Base-by-base conservation (phyloP, 2,888 invertebrate genomes). In the Achlya flavicornis region DNA sequence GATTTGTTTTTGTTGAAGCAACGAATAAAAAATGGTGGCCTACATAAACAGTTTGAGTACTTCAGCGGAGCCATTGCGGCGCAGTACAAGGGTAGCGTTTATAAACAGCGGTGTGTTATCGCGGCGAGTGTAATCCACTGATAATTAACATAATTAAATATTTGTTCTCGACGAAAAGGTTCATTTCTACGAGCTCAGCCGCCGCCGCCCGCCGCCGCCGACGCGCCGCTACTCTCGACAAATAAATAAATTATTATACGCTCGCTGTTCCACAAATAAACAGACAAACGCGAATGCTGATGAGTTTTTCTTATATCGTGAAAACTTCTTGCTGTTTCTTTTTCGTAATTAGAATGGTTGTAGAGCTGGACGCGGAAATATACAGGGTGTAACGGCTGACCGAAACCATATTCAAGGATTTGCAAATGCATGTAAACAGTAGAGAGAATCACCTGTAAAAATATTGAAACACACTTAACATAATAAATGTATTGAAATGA, bases 71-170 rank as follows among this genome's bases (percentile, higher is more conserved):
- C 11, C 12, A 41, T 41, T 41, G 14, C 1, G 10, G 3, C 46
- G 6, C 10, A 10, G 46, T 46, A 46, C n/a, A 46, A 46, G 46
- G 46, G n/a, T 46, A n/a, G 7, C 16, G 16, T 10, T 53, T 19
- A 53, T 53, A 53, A 53, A 19, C 53, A 19, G 53, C 19, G 19
- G 16, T 8, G 16, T 53, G 48, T 48, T 48, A 53, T n/a, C 26
- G 26, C 38, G 19, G 4, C 26, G 11, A 14, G n/a, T 19, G 38
- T 57, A 41, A 62, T 62, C 61, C 73, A 64, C 66, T 62, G 58
- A 71, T 75, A 75, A 75, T 75, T 75, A 75, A 70, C 66, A 72
- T 70, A 72, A 73, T 72, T 75, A 75, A 75, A 75, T 75, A 75
- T 75, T 75, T 75, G 74, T 75, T 72, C 71, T 70, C 63, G 65